Base-by-base conservation (phyloP, 2,113 vertebrate species). In the Rallus limicola region DNA sequence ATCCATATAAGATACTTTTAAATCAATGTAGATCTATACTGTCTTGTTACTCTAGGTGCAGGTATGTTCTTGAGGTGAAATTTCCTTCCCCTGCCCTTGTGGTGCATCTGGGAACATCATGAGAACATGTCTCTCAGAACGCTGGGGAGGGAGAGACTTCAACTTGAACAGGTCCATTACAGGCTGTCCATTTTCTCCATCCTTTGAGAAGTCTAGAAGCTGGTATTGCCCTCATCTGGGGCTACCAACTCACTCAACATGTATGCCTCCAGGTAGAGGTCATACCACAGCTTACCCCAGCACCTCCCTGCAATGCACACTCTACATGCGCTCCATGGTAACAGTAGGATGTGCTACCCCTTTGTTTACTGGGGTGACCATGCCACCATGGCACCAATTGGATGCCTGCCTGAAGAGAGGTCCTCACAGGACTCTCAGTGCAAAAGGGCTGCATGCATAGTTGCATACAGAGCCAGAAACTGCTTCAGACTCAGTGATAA, bases 341-440 rank as follows among this genome's bases (percentile, higher is more conserved):
- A 33, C 64, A 4, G 1, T 11, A 17, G 5, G 38, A 10, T 50
- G 23, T 50, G 53, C 20, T 81, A 20, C 26, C 36, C 7, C 14
- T 67, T 11, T 52, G 29, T 16, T 68, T 62, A 2, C 52, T 53
- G 52, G 53, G 25, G 3, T 75, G 38, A 21, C 34, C 17, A 3
- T 38, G 60, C 31, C 72, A 28, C 42, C 31, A 28, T 0, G 0
- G 23, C 68, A 87, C 50, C 18, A 53, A 13, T n/a, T 0, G 2
- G 14, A 5, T 33, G 8, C 16, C 16, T 59, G 40, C 23, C 55
- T 52, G 42, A 34, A 34, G 64, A 42, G 55, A 52, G 38, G 9
- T 70, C 33, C 38, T 65, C 10, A 2, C 60, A 36, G 65, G 25
- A 24, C 56, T 65, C 48, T 81, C 28, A 8, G 25, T 36, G 5